These are phyloP conservation scores for Drosophila paranaensis DNA, from an alignment of 2,888 invertebrate species.

Conservation along the genomic window DNA sequence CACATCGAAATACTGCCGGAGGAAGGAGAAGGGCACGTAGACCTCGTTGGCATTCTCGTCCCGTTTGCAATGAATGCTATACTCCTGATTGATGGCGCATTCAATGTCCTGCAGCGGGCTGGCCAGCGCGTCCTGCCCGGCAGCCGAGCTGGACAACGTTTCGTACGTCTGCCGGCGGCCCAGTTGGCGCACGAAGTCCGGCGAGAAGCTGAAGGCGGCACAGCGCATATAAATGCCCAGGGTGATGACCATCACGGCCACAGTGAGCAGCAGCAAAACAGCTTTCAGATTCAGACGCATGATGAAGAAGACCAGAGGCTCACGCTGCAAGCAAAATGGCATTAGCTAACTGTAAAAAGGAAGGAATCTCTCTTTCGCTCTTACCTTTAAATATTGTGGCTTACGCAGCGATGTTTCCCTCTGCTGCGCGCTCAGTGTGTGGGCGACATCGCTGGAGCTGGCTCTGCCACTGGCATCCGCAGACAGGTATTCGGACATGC, in stretches of 20 bases:
- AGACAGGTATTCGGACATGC: slow-evolving; percentile 60
- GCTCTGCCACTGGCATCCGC: slow-evolving; percentile 37
- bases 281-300: slow-evolving; percentile 92
- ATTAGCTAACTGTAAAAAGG: background rate
- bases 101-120: slow-evolving; percentile 88
- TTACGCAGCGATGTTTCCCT: slow-evolving; percentile 32
- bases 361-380: background rate
- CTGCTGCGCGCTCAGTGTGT: slow-evolving; percentile 28
- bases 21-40: slow-evolving; percentile 95
- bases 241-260: slow-evolving; percentile 88
- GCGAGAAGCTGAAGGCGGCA: slow-evolving; percentile 86
- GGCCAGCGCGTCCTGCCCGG: slow-evolving; percentile 28
- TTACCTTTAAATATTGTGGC: slow-evolving; percentile 52
- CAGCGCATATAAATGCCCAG: slow-evolving; percentile 92
- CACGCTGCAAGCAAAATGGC: slow-evolving; percentile 65
- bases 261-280: slow-evolving; percentile 88
- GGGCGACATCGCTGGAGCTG: slow-evolving; percentile 28
- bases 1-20: slow-evolving; percentile 97
- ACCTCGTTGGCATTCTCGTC: slow-evolving; percentile 91
- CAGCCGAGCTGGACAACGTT: slow-evolving; percentile 23
- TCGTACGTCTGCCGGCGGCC: slow-evolving; percentile 60
- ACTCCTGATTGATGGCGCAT: slow-evolving; percentile 95
- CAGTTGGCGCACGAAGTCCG: slow-evolving; percentile 80
- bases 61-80: slow-evolving; percentile 91
- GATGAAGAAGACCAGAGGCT: slow-evolving; percentile 87